These are phyloP conservation scores for Columbina picui DNA, from an alignment of 2,113 vertebrate genomes.

Conservation along the genomic window DNA sequence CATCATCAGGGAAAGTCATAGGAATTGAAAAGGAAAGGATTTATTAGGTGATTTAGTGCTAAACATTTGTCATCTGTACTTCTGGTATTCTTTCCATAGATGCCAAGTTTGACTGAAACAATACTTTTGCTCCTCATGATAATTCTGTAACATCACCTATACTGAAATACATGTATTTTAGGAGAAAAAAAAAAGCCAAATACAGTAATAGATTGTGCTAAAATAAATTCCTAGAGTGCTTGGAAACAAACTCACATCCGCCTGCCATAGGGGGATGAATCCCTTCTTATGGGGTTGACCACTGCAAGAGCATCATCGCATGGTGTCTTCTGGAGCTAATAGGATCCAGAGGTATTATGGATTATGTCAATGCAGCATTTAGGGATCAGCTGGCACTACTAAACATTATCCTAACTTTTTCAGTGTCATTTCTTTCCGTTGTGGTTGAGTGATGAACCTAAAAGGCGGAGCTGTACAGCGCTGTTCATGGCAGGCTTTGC, in stretches of 20 bases:
- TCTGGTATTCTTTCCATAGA: not conserved
- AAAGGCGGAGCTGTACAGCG: not conserved
- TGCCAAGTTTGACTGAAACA: not conserved
- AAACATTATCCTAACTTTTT: not conserved
- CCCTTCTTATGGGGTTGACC: not conserved
- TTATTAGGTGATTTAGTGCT: not conserved
- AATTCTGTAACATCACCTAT: not conserved
- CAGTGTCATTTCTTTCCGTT: not conserved
- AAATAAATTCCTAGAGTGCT: not conserved
- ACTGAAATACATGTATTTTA: not conserved
- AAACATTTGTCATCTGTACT: not conserved
- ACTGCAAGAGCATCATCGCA: not conserved
- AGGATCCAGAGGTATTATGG: not conserved
- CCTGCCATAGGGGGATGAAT: not conserved
- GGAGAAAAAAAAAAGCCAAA: not conserved
- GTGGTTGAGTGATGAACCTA: not conserved
- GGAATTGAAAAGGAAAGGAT: not conserved
- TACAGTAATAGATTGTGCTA: not conserved
- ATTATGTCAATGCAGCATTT: not conserved
- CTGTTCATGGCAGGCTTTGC: not conserved
- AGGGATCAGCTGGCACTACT: not conserved
- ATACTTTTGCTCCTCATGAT: not conserved
- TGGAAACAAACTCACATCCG: not conserved
- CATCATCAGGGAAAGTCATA: accelerated
- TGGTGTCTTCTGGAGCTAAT: not conserved